Conservation (phyloP, 2,113 vertebrate genomes). For the Petrocephalus zakoni region DNA sequence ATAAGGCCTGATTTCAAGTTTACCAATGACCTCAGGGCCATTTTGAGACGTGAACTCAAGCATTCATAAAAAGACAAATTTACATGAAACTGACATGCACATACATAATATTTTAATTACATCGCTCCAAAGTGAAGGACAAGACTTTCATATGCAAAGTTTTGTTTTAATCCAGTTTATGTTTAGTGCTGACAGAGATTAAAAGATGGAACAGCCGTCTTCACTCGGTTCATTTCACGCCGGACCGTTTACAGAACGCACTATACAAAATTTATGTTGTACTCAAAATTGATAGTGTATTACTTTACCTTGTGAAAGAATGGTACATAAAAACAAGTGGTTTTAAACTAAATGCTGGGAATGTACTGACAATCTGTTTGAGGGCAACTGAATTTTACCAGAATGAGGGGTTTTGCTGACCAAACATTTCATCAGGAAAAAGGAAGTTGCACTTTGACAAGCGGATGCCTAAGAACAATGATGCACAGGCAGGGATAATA, state of each 20-base stretch:
- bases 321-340: neutral
- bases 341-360: neutral
- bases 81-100: neutral
- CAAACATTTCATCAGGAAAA: slow-evolving; percentile 2
- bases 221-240: neutral
- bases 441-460: slow-evolving; percentile 7
- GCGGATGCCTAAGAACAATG: neutral
- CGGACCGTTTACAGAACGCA: neutral
- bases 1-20: neutral
- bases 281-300: neutral
- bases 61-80: neutral
- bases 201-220: neutral
- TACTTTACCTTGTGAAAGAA: neutral
- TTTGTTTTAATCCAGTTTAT: neutral
- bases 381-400: neutral
- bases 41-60: neutral
- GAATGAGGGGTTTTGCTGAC: neutral
- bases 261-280: neutral
- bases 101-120: neutral
- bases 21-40: neutral
- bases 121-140: neutral
- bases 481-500: neutral
- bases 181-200: neutral
- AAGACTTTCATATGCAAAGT: neutral
- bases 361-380: neutral